Base-by-base conservation (phyloP, 2,113 vertebrate genomes). In the Oreochromis niloticus region DNA sequence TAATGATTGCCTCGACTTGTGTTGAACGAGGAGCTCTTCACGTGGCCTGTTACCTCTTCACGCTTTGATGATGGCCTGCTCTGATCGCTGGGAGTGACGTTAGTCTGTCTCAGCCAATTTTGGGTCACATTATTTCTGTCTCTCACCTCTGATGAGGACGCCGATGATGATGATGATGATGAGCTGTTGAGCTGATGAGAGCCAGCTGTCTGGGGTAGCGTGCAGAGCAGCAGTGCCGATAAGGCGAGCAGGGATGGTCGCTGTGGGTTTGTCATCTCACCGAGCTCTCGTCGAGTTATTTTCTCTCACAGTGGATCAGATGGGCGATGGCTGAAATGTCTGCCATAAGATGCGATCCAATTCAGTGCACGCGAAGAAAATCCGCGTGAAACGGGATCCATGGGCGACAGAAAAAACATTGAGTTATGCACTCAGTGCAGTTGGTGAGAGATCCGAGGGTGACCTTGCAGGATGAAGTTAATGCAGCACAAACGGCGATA, bases 251-350 rank as follows among this genome's bases (percentile, higher is more conserved):
- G 66, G n/a, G 88, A 88, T 22, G 88, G 88, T 61, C 68, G 78
- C 5, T 84, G 89, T 79, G 85, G 92, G 84, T 78, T 85, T 83
- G 89, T 94, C 95, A 95, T 96, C 82, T 90, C 94, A 68, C 71
- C 68, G 24, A 80, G 81, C 71, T 82, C 41, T 83, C 52, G 32
- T 78, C 61, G 43, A 87, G 36, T 81, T 50, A 85, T 80, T 90
- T 75, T 71, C 75, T 75, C 59, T 92, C 87, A 89, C 89, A 87
- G 90, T 85, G 90, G 86, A 80, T 85, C 88, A 84, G 91, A 85
- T 85, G 82, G 80, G 68, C 89, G 92, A 87, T 17, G 83, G 83
- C 78, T 30, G 90, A 39, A 66, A 55, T 83, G 85, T 88, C 91
- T 85, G 92, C 93, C 93, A 95, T 94, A 66, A 85, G 87, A 94